Evolutionary conservation across 2,113 vertebrate species (phyloP), one percentile per base, ranked within the genome.

Genomic region (Ammospiza nelsoni): DNA sequence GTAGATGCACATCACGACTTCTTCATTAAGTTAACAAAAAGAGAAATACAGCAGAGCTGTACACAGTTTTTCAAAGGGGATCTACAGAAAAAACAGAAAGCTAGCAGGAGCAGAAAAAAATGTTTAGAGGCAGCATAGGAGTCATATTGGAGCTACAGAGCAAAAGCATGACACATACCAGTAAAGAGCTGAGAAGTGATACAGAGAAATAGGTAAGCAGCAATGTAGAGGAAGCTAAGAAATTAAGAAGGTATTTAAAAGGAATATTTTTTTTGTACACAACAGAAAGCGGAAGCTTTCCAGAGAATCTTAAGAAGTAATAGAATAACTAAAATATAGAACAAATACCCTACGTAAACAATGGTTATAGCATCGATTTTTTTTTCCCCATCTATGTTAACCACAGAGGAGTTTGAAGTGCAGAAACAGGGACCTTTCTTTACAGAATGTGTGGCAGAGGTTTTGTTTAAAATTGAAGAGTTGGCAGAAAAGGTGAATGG

Each of bases 401-500:
- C 8, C 43, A 13, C 31, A 27, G 28, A 85, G 39, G 31, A 44
- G 13, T 73, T 69, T 57, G 37, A 74, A 54, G 3, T 3, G 3
- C 15, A 71, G 68, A 89, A 84, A 49, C 8, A 62, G 39, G 14
- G 19, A 77, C 25, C 4, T 6, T 48, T 57, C 44, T 73, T 73
- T 94, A 54, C 63, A 81, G 25, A 54, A 25, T 15, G 11, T 48
- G 12, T 62, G 31, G 80, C 68, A 84, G 80, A 81, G 65, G 20
- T 22, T 96, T 81, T 69, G 49, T 55, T 41, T 71, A 54, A 86
- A 80, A 57, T 57, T 73, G 49, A 92, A 92, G 11, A 69, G 58
- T 69, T 76, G 59, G 16, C 46, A 94, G 85, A 73, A 88, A 85
- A 94, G 63, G 15, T 46, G 75, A 86, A 71, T 25, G 51, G 75